Conservation (phyloP, 2,888 invertebrate species). For the Phortica okadai region DNA sequence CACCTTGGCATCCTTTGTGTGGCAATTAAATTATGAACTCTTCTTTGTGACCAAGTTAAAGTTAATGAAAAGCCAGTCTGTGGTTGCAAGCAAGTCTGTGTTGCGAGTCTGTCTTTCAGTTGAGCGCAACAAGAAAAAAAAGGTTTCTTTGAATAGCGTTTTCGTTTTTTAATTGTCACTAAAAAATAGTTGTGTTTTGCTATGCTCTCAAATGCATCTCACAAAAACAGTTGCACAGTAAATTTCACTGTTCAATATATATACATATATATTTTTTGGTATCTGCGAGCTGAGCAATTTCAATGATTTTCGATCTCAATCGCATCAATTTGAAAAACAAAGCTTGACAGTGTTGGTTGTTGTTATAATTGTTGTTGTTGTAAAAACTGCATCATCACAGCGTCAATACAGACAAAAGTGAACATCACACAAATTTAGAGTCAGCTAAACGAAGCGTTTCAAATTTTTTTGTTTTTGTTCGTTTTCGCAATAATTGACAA, state of each 20-base stretch:
- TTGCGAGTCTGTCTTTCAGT: not conserved
- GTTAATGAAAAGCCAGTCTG: too few relatives aligned
- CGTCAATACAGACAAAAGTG: not conserved
- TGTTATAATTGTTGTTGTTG: not conserved
- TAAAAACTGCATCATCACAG: not conserved
- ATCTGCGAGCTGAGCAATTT: not conserved
- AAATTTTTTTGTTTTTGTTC: not conserved
- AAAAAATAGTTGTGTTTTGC: not conserved
- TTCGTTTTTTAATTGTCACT: not conserved
- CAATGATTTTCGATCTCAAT: conserved; percentile 18
- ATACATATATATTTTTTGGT: not conserved
- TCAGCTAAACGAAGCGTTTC: conserved; percentile 11
- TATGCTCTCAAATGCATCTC: not conserved
- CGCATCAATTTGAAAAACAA: too few relatives aligned
- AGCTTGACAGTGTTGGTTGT: not conserved
- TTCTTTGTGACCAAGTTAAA: too few relatives aligned
- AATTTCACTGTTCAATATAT: not conserved
- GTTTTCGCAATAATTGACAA: conserved; percentile 5
- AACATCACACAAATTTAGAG: conserved; percentile 42
- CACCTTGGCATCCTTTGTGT: too few relatives aligned
- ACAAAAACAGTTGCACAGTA: not conserved
- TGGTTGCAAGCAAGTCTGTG: too few relatives aligned
- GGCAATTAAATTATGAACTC: too few relatives aligned
- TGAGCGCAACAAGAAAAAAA: not conserved
- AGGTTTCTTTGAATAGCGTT: not conserved